Evolutionary conservation across 2,888 invertebrate genomes (phyloP).

Genomic region (Chironomus riparius): DNA sequence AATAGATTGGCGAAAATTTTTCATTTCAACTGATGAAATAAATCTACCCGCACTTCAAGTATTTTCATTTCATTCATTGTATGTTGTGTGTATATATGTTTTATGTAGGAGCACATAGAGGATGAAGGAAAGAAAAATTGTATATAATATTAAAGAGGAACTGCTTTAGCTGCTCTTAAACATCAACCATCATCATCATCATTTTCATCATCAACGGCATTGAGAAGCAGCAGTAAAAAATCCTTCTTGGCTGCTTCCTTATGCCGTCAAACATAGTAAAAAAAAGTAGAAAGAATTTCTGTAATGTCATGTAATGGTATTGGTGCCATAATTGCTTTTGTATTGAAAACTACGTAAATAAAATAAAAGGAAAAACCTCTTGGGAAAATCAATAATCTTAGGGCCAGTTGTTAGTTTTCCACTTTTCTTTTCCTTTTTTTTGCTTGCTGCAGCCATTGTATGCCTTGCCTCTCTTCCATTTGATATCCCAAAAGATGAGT

Average conservation of each 20-base stretch:
- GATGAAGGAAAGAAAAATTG: not conserved
- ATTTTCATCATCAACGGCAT: not conserved
- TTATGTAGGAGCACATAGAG: not conserved
- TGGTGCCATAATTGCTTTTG: conserved; percentile 27
- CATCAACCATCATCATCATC: not conserved
- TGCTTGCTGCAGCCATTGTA: not conserved
- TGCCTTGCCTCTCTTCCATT: not conserved
- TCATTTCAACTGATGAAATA: conserved; percentile 27
- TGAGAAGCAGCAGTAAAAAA: not conserved
- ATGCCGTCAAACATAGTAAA: not conserved
- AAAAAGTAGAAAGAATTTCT: not conserved
- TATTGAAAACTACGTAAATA: conserved; percentile 27
- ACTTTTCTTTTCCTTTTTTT: not conserved
- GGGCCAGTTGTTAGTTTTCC: conserved; percentile 25
- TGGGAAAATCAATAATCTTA: conserved; percentile 28
- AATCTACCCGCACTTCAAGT: conserved; percentile 26
- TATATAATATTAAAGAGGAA: conserved; percentile 21
- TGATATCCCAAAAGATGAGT: not conserved
- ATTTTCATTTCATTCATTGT: not conserved
- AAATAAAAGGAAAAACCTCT: conserved; percentile 22
- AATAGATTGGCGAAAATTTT: conserved; percentile 25
- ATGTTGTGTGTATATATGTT: not conserved
- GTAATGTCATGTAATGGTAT: conserved; percentile 8
- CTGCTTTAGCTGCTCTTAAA: not conserved
- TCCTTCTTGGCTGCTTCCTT: not conserved